Base-by-base conservation (phyloP, 1,140 invertebrate genomes). In the Pachypeltis micranthus region DNA sequence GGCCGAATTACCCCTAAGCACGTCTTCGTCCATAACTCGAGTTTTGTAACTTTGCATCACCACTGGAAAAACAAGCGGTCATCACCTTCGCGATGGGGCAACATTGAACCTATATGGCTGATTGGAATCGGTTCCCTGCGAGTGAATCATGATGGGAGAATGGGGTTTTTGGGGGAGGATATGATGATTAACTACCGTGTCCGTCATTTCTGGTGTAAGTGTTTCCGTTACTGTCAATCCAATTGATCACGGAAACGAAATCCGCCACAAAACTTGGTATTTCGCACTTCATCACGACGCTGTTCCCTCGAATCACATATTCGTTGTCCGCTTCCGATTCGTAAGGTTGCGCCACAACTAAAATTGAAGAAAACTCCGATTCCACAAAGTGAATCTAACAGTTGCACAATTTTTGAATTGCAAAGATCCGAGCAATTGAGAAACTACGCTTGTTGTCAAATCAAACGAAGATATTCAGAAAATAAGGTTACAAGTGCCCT, bases 261-360 rank as follows among this genome's bases (percentile, higher is more conserved):
- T 95, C 91, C 61, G 89, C 90, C 51, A 95, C 90, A 78, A 93
- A 95, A 70, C 87, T 90, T 56, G 93, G 93, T 66, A 96, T 91
- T 80, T 90, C 88, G 80, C 93, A 96, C 77, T 88, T 91, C 78
- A 96, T 85, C 69, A 95, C 85, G 61, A 89, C 91, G 59, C 89
- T 84, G 78, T 94, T 94, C 59, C 91, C 91, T 70, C 85, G 83
- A 71, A 94, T 93, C 56, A 94, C 91, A 78, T 93, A 96, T 70
- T 93, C 91, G 76, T 94, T 93, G 78, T 92, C 89, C 67, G 90
- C 87, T 77, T 88, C 85, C 28, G 87, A 83, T 77, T 89, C 85
- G 74, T 90, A 91, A 69, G 83, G 83, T 71, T 88, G 87, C 75
- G 86, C 83, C 16, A 90, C 84, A 69, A 90, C 89, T 91, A 80